These are phyloP conservation scores for Gnatocerus cornutus DNA, from an alignment of 2,888 invertebrate species.

Conservation along the genomic window DNA sequence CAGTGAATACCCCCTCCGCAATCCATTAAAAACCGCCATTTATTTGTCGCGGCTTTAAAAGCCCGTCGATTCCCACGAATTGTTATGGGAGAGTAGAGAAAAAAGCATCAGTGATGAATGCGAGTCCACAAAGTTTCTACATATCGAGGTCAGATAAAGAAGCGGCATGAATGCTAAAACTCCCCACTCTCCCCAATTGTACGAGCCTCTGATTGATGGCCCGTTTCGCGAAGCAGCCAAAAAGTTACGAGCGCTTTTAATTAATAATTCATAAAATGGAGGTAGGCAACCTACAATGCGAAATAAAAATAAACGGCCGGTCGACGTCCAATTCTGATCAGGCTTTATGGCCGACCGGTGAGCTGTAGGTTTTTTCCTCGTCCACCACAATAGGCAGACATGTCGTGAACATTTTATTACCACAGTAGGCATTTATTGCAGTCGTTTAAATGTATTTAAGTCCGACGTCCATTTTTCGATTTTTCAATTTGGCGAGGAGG, in stretches of 20 bases:
- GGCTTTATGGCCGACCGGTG: slow-evolving; percentile 34
- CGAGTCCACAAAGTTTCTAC: slow-evolving; percentile 38
- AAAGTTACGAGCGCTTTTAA: slow-evolving; percentile 23
- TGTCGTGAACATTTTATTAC: slow-evolving; percentile 38
- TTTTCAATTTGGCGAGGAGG: slow-evolving; percentile 25
- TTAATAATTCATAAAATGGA: slow-evolving; percentile 38
- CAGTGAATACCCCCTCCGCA: slow-evolving; percentile 9
- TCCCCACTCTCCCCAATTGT: slow-evolving; percentile 5
- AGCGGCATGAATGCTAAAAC: slow-evolving; percentile 37
- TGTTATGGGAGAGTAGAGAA: slow-evolving; percentile 30
- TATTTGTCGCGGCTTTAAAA: slow-evolving; percentile 31
- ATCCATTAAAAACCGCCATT: slow-evolving; percentile 44
- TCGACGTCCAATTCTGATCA: slow-evolving; percentile 30
- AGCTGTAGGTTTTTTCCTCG: slow-evolving; percentile 22
- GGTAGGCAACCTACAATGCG: slow-evolving; percentile 29
- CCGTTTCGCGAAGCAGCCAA: slow-evolving; percentile 1
- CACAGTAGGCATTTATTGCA: slow-evolving; percentile 36
- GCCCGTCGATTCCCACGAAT: slow-evolving; percentile 35
- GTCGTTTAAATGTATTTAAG: slow-evolving; percentile 41
- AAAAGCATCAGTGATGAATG: slow-evolving; percentile 38
- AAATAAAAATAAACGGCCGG: slow-evolving; percentile 36
- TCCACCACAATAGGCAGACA: slow-evolving; percentile 34
- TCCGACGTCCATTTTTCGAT: slow-evolving; percentile 31
- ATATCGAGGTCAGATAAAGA: slow-evolving; percentile 42
- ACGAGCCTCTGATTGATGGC: slow-evolving; percentile 13